Percentiles rank a stretch among this genome's conserved stretches.
Conservation (phyloP, 2,888 invertebrate genomes). For the Chrysolina haemoptera region DNA sequence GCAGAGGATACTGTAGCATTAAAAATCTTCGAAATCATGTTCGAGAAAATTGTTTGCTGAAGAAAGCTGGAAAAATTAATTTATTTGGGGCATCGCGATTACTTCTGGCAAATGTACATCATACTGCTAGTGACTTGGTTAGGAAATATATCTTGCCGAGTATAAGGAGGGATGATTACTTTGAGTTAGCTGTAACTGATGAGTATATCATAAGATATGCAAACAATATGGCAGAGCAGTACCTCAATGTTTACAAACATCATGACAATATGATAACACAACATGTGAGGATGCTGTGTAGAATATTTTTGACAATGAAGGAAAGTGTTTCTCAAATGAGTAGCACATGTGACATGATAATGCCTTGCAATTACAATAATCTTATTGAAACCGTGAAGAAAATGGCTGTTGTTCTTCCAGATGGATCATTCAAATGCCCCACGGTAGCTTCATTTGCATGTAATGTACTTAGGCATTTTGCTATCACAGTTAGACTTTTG, state of each 20-base stretch:
- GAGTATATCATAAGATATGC: not conserved
- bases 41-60: not conserved
- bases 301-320: not conserved
- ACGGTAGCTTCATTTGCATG: not conserved
- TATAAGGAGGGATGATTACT: not conserved
- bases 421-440: not conserved
- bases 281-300: not conserved
- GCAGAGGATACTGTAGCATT: constrained; percentile 2
- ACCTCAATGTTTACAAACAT: not conserved
- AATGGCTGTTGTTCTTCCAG: constrained; percentile 2
- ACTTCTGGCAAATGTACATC: constrained; percentile 5
- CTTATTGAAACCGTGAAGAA: not conserved
- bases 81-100: not conserved
- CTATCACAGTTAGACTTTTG: not conserved
- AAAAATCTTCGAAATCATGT: constrained; percentile 4
- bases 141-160: constrained; percentile 2
- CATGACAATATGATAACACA: not conserved
- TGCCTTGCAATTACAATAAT: not conserved
- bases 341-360: not conserved
- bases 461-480: not conserved
- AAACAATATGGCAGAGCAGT: constrained; percentile 4
- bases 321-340: not conserved
- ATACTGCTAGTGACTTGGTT: constrained; percentile 2
- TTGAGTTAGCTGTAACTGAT: not conserved
- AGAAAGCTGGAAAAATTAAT: constrained; percentile 5